These are phyloP conservation scores for Ophion ventricosus DNA, from an alignment of 2,888 invertebrate genomes.

Conservation along the genomic window DNA sequence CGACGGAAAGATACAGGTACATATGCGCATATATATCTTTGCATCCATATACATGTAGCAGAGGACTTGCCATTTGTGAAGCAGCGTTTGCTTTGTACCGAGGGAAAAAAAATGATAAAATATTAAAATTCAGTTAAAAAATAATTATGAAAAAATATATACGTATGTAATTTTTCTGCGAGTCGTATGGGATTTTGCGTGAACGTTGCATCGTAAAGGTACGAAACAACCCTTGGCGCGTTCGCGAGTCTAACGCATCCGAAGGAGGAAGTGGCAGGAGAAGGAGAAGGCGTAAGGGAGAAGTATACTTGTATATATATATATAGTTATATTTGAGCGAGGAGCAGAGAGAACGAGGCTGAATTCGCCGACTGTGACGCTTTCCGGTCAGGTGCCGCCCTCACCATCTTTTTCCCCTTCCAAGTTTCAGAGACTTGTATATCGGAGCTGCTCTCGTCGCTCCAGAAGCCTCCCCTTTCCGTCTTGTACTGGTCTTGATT, in stretches of 20 bases:
- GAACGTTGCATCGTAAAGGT: conserved; percentile 22
- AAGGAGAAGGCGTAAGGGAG: conserved; percentile 57
- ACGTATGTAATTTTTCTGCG: background rate
- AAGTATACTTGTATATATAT: conserved; percentile 10
- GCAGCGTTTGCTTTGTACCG: too few relatives aligned
- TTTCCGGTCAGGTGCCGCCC: conserved; percentile 82
- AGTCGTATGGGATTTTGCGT: background rate
- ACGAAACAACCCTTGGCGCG: conserved; percentile 64
- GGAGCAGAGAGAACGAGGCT: conserved; percentile 77
- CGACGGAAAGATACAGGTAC: too few relatives aligned
- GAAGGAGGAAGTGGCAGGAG: conserved; percentile 60
- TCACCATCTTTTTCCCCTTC: conserved; percentile 77
- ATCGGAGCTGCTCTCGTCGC: conserved; percentile 43
- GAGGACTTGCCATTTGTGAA: too few relatives aligned
- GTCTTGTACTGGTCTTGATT: conserved; percentile 33
- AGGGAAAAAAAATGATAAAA: too few relatives aligned
- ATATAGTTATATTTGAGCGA: conserved; percentile 50
- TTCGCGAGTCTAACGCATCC: conserved; percentile 19
- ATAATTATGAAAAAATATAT: background rate
- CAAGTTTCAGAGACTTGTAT: conserved; percentile 62
- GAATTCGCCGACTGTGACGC: conserved; percentile 81
- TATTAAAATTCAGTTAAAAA: too few relatives aligned
- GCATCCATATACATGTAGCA: too few relatives aligned
- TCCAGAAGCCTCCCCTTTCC: conserved; percentile 45
- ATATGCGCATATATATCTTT: too few relatives aligned